Percentiles rank a stretch among this genome's conserved stretches.
phyloP scores from a whole-genome alignment of 2,888 invertebrate genomes.

The Merodon equestris region DNA sequence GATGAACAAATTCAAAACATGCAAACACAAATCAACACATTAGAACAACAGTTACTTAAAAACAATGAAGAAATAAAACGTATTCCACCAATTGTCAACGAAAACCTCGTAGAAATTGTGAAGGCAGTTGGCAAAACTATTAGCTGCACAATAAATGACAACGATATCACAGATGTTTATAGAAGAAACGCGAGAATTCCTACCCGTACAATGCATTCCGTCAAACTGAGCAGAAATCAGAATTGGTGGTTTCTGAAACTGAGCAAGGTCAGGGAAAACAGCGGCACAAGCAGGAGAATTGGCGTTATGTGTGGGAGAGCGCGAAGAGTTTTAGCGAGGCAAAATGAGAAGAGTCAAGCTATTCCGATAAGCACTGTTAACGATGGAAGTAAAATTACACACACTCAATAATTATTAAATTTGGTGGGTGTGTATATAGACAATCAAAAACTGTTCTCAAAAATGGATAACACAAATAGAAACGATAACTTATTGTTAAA shows the following conservation, averaged over 20 bases:
- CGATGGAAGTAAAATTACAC: background rate
- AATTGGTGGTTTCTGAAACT: too few species aligned
- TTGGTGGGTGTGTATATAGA: background rate
- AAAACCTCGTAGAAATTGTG: background rate
- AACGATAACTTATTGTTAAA: conserved; percentile 5
- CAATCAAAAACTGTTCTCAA: conserved; percentile 1
- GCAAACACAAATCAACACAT: conserved; percentile 2
- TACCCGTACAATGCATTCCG: background rate
- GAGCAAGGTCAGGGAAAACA: too few species aligned
- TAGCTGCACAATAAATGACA: background rate
- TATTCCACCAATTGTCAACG: conserved; percentile 1
- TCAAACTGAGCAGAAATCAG: too few species aligned
- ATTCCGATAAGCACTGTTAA: background rate
- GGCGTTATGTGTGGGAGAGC: conserved; percentile 12
- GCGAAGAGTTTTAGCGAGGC: conserved; percentile 13
- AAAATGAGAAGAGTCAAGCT: conserved; percentile 2
- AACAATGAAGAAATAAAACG: conserved; percentile 7
- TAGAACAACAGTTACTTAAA: conserved; percentile 9
- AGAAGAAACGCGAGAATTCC: background rate
- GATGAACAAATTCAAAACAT: conserved; percentile 6
- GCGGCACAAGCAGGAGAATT: background rate
- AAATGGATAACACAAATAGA: conserved; percentile 13
- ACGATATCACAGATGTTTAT: background rate
- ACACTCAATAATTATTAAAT: background rate
- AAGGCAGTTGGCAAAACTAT: background rate